Percentiles rank a stretch among this genome's conserved stretches.
phyloP scores from a whole-genome alignment of 1,140 invertebrate species.

The Diorhabda sublineata region DNA sequence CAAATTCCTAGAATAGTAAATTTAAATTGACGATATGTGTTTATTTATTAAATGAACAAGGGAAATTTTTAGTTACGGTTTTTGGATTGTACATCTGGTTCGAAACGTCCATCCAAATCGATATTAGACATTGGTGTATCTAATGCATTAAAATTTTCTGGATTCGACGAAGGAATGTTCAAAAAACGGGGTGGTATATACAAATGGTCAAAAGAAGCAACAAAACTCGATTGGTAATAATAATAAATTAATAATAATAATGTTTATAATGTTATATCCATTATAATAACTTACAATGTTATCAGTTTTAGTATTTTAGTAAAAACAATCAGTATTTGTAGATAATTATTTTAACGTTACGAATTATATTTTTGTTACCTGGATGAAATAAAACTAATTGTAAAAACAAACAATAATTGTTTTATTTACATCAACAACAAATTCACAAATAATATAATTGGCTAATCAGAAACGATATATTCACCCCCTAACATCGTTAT shows the following conservation, averaged over 20 bases:
- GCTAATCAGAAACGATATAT: not conserved
- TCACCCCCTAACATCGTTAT: too few relatives aligned
- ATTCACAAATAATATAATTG: not conserved
- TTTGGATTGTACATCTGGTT: slow-evolving; percentile 49
- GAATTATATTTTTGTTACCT: too few relatives aligned
- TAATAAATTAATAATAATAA: too few relatives aligned
- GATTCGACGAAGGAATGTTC: slow-evolving; percentile 53
- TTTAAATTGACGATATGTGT: too few relatives aligned
- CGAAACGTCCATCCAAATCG: slow-evolving; percentile 48
- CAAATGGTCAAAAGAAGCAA: slow-evolving; percentile 48
- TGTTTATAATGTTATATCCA: too few relatives aligned
- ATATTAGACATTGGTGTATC: slow-evolving; percentile 50
- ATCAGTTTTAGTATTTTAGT: too few relatives aligned
- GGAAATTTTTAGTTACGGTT: slow-evolving; percentile 49
- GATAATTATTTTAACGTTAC: too few relatives aligned
- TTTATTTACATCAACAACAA: slow-evolving; percentile 6
- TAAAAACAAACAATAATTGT: slow-evolving; percentile 2
- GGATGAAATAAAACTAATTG: not conserved
- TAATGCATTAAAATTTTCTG: slow-evolving; percentile 47
- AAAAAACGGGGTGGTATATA: slow-evolving; percentile 51
- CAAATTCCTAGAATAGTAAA: too few relatives aligned
- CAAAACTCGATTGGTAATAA: slow-evolving; percentile 32
- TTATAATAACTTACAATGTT: too few relatives aligned
- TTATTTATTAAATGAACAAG: too few relatives aligned
- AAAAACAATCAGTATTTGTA: too few relatives aligned